phyloP scores from a whole-genome alignment of 2,888 invertebrate species.

The Caenorhabditis wallacei region DNA sequence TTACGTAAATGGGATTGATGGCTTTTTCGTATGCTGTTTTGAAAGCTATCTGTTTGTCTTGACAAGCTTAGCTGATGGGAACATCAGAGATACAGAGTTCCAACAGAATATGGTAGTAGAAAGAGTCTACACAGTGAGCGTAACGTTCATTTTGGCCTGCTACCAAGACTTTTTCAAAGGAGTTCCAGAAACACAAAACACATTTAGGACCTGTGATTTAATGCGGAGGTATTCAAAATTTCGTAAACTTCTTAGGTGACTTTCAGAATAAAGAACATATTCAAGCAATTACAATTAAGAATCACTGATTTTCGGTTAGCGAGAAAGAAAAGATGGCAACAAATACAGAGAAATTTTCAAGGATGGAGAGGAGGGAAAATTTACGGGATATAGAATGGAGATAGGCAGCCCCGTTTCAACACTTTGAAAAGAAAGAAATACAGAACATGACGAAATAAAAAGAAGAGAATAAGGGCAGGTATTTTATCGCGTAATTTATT shows the following conservation, averaged over 20 bases:
- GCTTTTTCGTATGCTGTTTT: constrained; percentile 20
- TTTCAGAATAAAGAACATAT: too few relatives aligned
- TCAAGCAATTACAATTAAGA: background rate
- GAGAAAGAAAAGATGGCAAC: constrained; percentile 2
- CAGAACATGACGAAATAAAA: background rate
- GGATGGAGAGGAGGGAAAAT: constrained; percentile 17
- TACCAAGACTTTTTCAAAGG: too few relatives aligned
- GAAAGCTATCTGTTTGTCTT: background rate
- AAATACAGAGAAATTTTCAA: constrained; percentile 3
- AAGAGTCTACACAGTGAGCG: too few relatives aligned
- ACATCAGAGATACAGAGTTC: background rate
- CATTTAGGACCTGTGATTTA: too few relatives aligned
- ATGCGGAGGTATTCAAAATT: too few relatives aligned
- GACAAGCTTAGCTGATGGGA: background rate
- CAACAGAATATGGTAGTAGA: background rate
- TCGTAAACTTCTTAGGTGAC: too few relatives aligned
- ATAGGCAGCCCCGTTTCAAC: constrained; percentile 24
- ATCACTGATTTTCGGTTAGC: background rate
- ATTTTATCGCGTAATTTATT: constrained; percentile 61
- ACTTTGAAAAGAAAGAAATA: constrained; percentile 5
- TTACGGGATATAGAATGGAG: background rate
- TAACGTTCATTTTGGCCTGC: too few relatives aligned
- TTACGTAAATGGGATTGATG: constrained; percentile 58
- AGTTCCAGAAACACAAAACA: too few relatives aligned
- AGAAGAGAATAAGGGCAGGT: constrained; percentile 33